Percentiles rank a stretch among this genome's conserved stretches.
Evolutionary conservation across 2,113 vertebrate genomes (phyloP).

Genomic region (Ibidorhyncha struthersii): DNA sequence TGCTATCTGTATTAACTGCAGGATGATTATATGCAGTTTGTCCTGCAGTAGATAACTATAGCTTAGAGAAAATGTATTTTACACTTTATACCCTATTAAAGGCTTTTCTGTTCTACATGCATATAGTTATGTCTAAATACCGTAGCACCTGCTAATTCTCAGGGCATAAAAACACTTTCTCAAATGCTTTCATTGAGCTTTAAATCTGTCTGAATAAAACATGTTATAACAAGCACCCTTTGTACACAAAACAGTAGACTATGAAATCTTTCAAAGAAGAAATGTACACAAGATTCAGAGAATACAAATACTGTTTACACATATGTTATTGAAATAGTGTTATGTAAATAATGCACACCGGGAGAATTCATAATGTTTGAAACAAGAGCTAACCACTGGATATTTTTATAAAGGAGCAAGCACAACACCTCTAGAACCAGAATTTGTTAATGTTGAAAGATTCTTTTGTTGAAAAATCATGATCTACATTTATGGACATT

Average conservation of each 20-base stretch:
- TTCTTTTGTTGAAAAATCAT: background rate
- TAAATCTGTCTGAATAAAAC: constrained; percentile 24
- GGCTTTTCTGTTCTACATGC: background rate
- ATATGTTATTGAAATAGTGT: background rate
- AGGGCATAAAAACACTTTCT: background rate
- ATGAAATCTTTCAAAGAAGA: background rate
- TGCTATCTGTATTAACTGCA: background rate
- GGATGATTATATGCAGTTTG: background rate
- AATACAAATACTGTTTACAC: background rate
- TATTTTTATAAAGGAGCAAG: background rate
- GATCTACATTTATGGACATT: background rate
- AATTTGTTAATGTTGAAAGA: background rate
- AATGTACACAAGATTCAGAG: background rate
- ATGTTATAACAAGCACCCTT: background rate
- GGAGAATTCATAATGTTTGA: background rate
- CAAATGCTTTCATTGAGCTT: background rate
- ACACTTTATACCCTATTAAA: background rate
- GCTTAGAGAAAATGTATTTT: background rate
- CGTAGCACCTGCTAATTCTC: background rate
- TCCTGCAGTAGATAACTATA: background rate
- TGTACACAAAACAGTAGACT: background rate
- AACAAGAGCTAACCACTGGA: background rate
- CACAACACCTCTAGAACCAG: background rate
- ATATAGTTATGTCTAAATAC: background rate
- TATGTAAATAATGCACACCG: background rate